A percentile compares a stretch with the other conserved stretches of the same genome.
phyloP scores from a whole-genome alignment of 92 coral and sea anemone species.

The Zoanthus sociatus region DNA sequence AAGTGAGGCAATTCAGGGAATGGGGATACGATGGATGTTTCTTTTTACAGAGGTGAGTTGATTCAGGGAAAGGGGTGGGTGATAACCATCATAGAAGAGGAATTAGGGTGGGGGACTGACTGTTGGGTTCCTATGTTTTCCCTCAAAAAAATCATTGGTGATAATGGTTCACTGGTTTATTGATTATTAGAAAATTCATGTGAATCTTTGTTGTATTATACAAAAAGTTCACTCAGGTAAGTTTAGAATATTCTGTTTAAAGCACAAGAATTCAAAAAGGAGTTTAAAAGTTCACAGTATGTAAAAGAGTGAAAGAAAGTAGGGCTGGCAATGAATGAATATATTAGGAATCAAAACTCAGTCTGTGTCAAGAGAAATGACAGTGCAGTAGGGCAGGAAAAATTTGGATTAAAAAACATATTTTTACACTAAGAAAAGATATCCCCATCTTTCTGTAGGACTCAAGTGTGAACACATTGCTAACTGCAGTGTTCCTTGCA shows the following conservation, averaged over 20 bases:
- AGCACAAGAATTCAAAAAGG: no score
- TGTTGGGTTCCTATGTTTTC: neutral
- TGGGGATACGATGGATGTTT: neutral
- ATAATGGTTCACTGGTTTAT: neutral
- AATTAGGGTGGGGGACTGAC: neutral
- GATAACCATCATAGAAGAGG: neutral
- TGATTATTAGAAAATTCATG: neutral
- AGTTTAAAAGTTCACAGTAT: no score
- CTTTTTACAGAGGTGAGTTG: neutral
- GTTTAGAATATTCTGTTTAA: no score
- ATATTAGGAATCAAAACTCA: no score
- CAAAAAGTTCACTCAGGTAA: no score
- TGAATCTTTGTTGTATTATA: no score
- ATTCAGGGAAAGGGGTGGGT: neutral
- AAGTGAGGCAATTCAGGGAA: neutral
- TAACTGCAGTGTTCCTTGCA: constrained; percentile 82
- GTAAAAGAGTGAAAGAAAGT: no score
- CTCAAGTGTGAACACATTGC: constrained; percentile 78
- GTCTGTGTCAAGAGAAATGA: neutral
- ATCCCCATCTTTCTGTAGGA: constrained; percentile 45
- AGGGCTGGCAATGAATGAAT: no score
- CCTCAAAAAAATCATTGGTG: neutral
- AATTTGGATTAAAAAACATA: neutral
- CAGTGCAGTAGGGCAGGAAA: neutral
- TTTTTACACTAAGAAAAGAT: neutral